Base-by-base conservation (phyloP, 2,113 vertebrate genomes). In the Apus apus region DNA sequence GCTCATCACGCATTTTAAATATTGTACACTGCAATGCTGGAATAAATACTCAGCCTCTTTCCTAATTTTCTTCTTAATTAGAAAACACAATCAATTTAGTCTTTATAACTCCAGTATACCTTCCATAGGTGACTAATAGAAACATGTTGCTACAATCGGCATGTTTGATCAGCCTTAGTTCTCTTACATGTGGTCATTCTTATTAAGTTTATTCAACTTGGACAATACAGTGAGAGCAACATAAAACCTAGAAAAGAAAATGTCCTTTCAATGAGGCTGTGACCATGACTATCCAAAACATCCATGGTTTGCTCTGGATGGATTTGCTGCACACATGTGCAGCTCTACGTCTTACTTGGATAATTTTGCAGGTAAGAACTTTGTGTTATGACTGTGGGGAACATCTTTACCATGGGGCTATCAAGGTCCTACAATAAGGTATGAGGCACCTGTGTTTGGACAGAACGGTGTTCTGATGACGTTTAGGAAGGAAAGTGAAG, bases 41-140 rank as follows among this genome's bases (percentile, higher is more conserved):
- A 96, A 96, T 95, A 97, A 97, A 97, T 96, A 93, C 74, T 91
- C 87, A 87, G 65, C 89, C 75, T 89, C 76, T 92, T 90, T 86
- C 80, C 85, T 97, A 36, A 81, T 97, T 97, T 98, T 96, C 80
- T 94, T 85, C 81, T 93, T 97, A 97, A 97, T 97, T 93, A 97
- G 93, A 94, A 96, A 96, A 83, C 65, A 83, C 38, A 87, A 91
- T 95, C 95, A 96, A 94, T 97, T 97, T 91, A 96, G 93, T 95
- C 86, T 90, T 95, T 81, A 83, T 93, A 96, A 96, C 73, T 91
- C 85, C 93, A 96, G 89, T 91, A 94, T 78, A 91, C 68, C 45
- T 93, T 96, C 85, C 91, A 92, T 81, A 97, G 90, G 89, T 97
- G 91, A 88, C 76, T 83, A 97, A 97, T 25, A 89, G 66, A 73